These are phyloP conservation scores for Melopsittacus undulatus DNA, from an alignment of 2,797 vertebrate species.

Conservation along the genomic window DNA sequence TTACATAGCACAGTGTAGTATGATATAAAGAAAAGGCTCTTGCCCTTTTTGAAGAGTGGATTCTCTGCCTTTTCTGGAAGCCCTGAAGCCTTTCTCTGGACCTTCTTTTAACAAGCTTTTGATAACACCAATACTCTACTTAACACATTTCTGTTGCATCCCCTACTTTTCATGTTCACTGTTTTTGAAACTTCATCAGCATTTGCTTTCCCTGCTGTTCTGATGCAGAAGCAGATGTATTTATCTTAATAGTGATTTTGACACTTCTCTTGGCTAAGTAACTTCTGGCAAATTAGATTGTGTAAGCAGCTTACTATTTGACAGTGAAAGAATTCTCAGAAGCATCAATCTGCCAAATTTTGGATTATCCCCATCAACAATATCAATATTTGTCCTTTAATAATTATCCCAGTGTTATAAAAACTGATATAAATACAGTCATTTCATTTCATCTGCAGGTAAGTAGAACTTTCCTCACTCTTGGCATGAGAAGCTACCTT, in stretches of 20 bases:
- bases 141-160: neutral
- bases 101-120: neutral
- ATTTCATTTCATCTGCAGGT: neutral
- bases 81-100: neutral
- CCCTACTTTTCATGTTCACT: neutral
- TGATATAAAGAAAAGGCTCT: neutral
- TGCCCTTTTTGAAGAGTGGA: neutral
- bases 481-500: neutral
- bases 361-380: neutral
- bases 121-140: neutral
- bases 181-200: neutral
- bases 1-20: neutral
- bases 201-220: neutral
- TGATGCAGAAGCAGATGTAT: constrained; percentile 9
- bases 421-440: neutral
- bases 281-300: neutral
- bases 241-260: constrained; percentile 4
- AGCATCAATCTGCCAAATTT: neutral
- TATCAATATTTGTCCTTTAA: neutral
- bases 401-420: neutral
- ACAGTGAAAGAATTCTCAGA: neutral
- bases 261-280: constrained; percentile 1
- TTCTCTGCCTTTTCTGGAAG: neutral
- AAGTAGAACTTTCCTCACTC: neutral
- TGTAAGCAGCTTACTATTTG: neutral